Base-by-base conservation (phyloP, 2,797 vertebrate species). In the Sebastes miniatus region DNA sequence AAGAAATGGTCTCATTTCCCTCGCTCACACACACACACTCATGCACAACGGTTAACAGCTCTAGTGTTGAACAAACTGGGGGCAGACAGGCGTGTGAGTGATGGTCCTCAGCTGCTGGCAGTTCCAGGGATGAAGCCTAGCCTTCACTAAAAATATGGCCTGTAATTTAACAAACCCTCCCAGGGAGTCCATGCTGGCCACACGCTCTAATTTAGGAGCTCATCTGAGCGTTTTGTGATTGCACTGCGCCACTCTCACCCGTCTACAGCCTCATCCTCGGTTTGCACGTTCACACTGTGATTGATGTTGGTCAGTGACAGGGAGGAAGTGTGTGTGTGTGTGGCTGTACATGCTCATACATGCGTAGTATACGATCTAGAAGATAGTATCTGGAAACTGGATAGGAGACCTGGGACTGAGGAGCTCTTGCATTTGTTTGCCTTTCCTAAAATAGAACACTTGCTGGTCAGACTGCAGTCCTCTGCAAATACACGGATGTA, bases 101-200 rank as follows among this genome's bases (percentile, higher is more conserved):
- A 94, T 90, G 80, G 90, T 86, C 80, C 76, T 92, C 91, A 92
- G 91, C 92, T 93, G 91, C 87, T 72, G 78, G 73, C 71, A 59
- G 65, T 83, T 87, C 62, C 83, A 81, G 82, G 61, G 72, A 88
- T 69, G 86, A 89, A 86, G 90, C 80, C 77, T 67, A 73, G 78
- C 84, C 91, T 89, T 88, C 88, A 80, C 91, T 91, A 92, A 92
- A 95, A 93, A 94, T 93, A 94, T 69, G 87, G 77, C 76, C 88
- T 92, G 91, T 94, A 94, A 94, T 93, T 91, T 83, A 93, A 87
- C 89, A 83, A 90, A 88, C 79, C 83, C 91, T 91, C 83, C 56
- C 81, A 16, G 84, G 76, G 90, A 89, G 87, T 83, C 81, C 65
- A 63, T 5, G 25, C 22, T 1, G 73, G 87, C 79, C 70, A 68